Base-by-base conservation (phyloP, 2,888 invertebrate species). In the Mythimna pallens region DNA sequence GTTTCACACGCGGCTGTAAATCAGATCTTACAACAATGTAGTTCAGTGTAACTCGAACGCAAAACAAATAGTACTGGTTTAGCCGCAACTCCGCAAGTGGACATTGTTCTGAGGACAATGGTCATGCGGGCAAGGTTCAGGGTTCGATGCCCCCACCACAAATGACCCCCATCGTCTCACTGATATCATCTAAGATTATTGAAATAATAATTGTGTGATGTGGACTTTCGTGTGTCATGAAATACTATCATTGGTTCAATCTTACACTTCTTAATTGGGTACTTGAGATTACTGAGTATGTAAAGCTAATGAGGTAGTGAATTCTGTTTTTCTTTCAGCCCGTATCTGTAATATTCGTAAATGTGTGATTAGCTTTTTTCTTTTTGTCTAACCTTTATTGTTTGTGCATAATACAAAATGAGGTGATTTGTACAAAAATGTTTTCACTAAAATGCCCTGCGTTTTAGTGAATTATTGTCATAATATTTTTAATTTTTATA, bases 101-200 rank as follows among this genome's bases (percentile, higher is more conserved):
- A 89, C 89, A 92, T 92, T 92, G 92, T 92, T 89, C 89, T 78
- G 71, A 85, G 92, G 92, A 94, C 94, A 94, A 94, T 93, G 88
- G 91, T 86, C 89, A 94, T 94, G 94, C 94, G 94, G 94, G 94
- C 88, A 82, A 76, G 88, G 90, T 88, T 87, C 91, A 89, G 86
- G 93, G 93, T 91, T 93, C 93, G 92, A 87, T 91, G 91, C 87
- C 91, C 91, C 93, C 88, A 85, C 91, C 92, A 92, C 93, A 93
- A 93, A 92, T 91, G 91, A 92, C 94, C 94, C 94, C 90, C 92
- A 94, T 94, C 90, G 86, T 86, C 88, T 78, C 83, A 80, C 85
- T 86, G 94, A 94, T 94, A 94, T 86, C 90, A 94, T 94, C 93
- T 85, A 88, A 87, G 79, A 82, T 89, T 90, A 92, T 92, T 92